A percentile compares a stretch with the other conserved stretches of the same genome.
phyloP scores from a whole-genome alignment of 1,140 invertebrate species.

The Heliconius hermathena region DNA sequence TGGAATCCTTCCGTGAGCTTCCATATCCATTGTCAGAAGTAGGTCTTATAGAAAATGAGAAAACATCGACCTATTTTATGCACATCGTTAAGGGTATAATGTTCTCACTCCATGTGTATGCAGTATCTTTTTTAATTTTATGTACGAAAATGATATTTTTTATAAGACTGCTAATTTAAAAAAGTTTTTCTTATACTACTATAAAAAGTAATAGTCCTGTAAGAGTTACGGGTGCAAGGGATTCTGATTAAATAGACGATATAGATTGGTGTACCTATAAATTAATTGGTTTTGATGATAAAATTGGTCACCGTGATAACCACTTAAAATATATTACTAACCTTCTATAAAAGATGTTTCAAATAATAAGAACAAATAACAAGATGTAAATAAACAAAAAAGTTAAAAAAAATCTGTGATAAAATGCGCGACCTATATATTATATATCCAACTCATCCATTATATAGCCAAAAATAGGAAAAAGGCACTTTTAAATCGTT shows the following conservation, averaged over 20 bases:
- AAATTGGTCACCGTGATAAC: too few species aligned
- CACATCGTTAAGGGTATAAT: neutral
- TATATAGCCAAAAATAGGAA: neutral
- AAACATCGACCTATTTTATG: conserved; percentile 22
- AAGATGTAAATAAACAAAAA: neutral
- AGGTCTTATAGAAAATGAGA: conserved; percentile 22
- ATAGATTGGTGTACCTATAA: too few species aligned
- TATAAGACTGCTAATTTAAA: too few species aligned
- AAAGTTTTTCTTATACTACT: too few species aligned
- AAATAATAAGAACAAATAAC: neutral
- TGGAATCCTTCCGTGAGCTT: conserved; percentile 4
- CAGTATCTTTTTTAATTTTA: neutral
- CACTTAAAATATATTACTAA: too few species aligned
- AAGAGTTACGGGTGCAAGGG: too few species aligned
- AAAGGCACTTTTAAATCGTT: neutral
- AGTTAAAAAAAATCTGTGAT: neutral
- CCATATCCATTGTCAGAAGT: neutral
- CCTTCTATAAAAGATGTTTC: too few species aligned
- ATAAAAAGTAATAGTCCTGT: too few species aligned
- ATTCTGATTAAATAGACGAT: too few species aligned
- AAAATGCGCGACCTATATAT: neutral
- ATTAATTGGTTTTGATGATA: too few species aligned
- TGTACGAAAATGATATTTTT: neutral
- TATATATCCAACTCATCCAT: neutral
- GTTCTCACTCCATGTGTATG: conserved; percentile 1